phyloP scores from a whole-genome alignment of 2,797 vertebrate species.

The Tolypeutes matacus region DNA sequence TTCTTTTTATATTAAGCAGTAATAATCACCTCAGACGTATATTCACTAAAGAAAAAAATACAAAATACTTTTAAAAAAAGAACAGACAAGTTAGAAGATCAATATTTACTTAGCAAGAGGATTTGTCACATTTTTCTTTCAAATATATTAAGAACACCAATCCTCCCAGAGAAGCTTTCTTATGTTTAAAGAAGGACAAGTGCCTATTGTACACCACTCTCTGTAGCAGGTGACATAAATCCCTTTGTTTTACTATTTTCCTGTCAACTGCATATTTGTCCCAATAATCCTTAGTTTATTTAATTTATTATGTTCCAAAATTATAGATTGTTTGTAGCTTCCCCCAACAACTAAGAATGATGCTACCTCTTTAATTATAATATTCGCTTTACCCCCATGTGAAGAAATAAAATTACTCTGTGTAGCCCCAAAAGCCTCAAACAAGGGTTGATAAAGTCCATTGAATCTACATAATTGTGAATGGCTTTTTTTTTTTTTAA shows the following conservation, averaged over 20 bases:
- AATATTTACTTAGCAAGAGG: not conserved
- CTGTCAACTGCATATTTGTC: not conserved
- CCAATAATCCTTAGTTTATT: constrained; percentile 23
- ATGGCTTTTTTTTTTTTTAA: constrained; percentile 17
- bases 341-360: not conserved
- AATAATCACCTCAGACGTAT: not conserved
- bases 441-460: not conserved
- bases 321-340: constrained; percentile 12
- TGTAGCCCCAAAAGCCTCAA: not conserved
- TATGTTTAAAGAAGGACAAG: not conserved
- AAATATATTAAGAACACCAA: not conserved
- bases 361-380: constrained; percentile 7
- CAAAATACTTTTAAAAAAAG: not conserved
- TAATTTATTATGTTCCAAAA: constrained; percentile 53
- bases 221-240: not conserved
- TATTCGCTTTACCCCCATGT: constrained; percentile 2
- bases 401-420: constrained; percentile 32
- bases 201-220: not conserved
- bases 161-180: not conserved
- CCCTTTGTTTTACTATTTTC: constrained; percentile 9
- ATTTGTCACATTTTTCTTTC: not conserved
- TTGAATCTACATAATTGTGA: not conserved
- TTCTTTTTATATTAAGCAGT: constrained; percentile 23
- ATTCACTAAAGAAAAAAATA: constrained; percentile 53
- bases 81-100: constrained; percentile 3